Percentiles rank a stretch among this genome's conserved stretches.
These are phyloP conservation scores for Macropis europaea DNA, from an alignment of 2,888 invertebrate genomes.

Conservation along the genomic window DNA sequence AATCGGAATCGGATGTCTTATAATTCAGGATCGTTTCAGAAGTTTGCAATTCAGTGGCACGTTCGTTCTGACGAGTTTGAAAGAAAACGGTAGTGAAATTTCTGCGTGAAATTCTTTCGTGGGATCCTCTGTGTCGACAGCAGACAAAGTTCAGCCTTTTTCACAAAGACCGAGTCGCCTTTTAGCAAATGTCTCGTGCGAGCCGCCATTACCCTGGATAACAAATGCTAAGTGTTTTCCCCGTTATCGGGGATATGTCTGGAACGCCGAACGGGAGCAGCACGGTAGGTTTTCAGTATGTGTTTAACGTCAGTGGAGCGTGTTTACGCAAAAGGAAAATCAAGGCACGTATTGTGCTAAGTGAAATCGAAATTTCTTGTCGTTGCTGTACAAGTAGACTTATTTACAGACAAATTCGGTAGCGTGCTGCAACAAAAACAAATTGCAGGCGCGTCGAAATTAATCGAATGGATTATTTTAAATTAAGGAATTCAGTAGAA, in stretches of 20 bases:
- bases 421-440: neutral
- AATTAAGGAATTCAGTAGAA: no score
- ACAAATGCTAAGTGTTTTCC: conserved; percentile 69
- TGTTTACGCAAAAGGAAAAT: conserved; percentile 43
- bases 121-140: conserved; percentile 33
- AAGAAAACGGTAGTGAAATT: conserved; percentile 26
- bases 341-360: conserved; percentile 26
- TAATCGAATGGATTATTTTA: no score
- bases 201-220: conserved; percentile 61
- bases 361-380: conserved; percentile 39
- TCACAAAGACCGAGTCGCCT: conserved; percentile 48
- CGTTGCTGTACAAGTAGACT: neutral
- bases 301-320: conserved; percentile 20
- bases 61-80: no score
- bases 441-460: conserved; percentile 1
- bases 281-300: conserved; percentile 33
- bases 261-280: conserved; percentile 55
- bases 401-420: conserved; percentile 5
- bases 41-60: no score
- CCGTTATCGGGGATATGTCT: conserved; percentile 57
- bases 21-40: no score
- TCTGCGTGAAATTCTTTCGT: conserved; percentile 28
- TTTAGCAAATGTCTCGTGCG: conserved; percentile 61
- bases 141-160: conserved; percentile 42
- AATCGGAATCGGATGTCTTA: neutral